phyloP scores from a whole-genome alignment of 1,140 invertebrate species.

The Heliconius congener region DNA sequence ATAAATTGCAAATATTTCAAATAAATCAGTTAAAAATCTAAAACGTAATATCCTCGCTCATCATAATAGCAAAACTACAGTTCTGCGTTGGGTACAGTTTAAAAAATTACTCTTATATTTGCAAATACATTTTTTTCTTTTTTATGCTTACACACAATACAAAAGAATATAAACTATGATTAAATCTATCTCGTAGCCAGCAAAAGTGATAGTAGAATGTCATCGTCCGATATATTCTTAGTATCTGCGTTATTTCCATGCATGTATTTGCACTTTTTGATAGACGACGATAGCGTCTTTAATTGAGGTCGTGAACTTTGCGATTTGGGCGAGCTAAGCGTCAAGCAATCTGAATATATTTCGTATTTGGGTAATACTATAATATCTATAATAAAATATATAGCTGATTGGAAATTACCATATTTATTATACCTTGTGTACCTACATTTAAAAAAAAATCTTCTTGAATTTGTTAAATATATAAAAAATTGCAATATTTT shows the following conservation, averaged over 20 bases:
- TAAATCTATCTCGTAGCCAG: not conserved
- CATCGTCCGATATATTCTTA: slow-evolving; percentile 18
- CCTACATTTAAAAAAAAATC: not conserved
- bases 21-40: not conserved
- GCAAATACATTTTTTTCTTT: not conserved
- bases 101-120: not conserved
- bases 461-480: not conserved
- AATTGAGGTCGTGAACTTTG: slow-evolving; percentile 42
- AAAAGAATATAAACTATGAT: not conserved
- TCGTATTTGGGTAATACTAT: slow-evolving; percentile 18
- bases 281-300: slow-evolving; percentile 11
- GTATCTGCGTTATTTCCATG: slow-evolving; percentile 11
- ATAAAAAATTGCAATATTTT: too few species aligned
- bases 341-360: slow-evolving; percentile 20
- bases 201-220: slow-evolving; percentile 28
- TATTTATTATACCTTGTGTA: not conserved
- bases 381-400: not conserved
- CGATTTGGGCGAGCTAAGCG: slow-evolving; percentile 27
- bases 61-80: not conserved
- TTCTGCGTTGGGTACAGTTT: not conserved
- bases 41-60: not conserved
- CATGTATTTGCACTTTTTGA: slow-evolving; percentile 26
- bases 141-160: not conserved
- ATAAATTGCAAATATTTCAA: not conserved
- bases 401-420: not conserved